Base-by-base conservation (phyloP, 2,113 vertebrate genomes). In the Upupa epops region DNA sequence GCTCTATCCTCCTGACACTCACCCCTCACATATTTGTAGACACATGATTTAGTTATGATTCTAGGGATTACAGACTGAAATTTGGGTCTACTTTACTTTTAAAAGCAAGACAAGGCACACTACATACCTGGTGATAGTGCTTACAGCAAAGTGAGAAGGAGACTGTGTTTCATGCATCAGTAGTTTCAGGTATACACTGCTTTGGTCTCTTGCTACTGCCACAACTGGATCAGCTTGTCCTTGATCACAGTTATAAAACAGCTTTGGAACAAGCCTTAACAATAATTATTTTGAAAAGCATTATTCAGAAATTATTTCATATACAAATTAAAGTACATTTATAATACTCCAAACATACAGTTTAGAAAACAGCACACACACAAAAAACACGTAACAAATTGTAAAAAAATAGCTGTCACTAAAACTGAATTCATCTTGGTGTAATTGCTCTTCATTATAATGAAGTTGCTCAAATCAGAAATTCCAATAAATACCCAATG, bases 161-260 rank as follows among this genome's bases (percentile, higher is more conserved):
- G 99, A 98, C 86, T 98, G 99, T 0, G 98, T 98, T 97, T 99
- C 99, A 6, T 99, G 99, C 99, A 99, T 99, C 25, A 99, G 98
- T 12, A 99, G 98, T 93, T 99, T 99, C 92, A 99, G 95, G 94
- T 99, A 98, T 17, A 99, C 97, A 42, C 98, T 98, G 95, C 99
- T 99, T 95, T 99, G 99, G 84, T 99, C 99, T 87, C 98, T 97
- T 45, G 99, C 99, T 34, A 98, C 97, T 5, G 99, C 99, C 89
- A 99, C 99, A 25, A 99, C 98, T 3, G 99, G 98, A 89, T 99
- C 99, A 8, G 97, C 98, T 82, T 99, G 99, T 25, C 98, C 99
- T 96, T 98, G 99, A 92, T 99, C 99, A 78, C 99, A 99, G 78
- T 98, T 98, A 77, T 98, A 99, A 94, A 99, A 99, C 48, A 99